A percentile compares a stretch with the other conserved stretches of the same genome.
These are phyloP conservation scores for Bombycilla garrulus DNA, from an alignment of 2,113 vertebrate species.

Conservation along the genomic window DNA sequence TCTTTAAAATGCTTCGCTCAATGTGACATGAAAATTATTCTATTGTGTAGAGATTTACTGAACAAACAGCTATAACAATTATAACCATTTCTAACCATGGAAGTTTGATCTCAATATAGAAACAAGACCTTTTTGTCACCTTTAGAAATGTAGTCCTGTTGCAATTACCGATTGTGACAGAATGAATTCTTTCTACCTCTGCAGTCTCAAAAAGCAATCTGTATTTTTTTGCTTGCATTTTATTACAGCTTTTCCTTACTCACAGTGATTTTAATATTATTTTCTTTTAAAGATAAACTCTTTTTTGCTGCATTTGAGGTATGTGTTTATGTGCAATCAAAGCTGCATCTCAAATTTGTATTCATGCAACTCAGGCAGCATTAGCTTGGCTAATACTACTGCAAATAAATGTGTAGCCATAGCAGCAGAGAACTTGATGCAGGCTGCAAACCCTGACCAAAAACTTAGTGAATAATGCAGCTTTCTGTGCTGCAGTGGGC, in stretches of 20 bases:
- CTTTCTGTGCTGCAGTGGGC: background rate
- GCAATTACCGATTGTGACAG: background rate
- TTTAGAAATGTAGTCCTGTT: background rate
- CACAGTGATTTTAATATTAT: background rate
- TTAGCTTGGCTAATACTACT: background rate
- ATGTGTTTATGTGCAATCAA: background rate
- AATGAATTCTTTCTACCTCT: constrained; percentile 12
- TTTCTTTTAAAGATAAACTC: background rate
- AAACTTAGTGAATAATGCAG: constrained; percentile 40
- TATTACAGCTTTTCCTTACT: background rate
- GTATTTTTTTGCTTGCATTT: background rate
- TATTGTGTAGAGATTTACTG: background rate
- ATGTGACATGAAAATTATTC: background rate
- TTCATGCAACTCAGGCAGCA: background rate
- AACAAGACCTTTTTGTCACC: background rate
- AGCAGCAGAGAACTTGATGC: constrained; percentile 32
- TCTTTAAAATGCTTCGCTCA: background rate
- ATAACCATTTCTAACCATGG: background rate
- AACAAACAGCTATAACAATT: background rate
- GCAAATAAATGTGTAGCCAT: constrained; percentile 6
- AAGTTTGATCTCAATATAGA: background rate
- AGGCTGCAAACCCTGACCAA: background rate
- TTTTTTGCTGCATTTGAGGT: background rate
- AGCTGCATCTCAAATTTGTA: background rate
- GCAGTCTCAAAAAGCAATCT: constrained; percentile 8